Percentiles rank a stretch among this genome's conserved stretches.
These are phyloP conservation scores for Gobiocypris rarus DNA, from an alignment of 2,113 vertebrate species.

Conservation along the genomic window DNA sequence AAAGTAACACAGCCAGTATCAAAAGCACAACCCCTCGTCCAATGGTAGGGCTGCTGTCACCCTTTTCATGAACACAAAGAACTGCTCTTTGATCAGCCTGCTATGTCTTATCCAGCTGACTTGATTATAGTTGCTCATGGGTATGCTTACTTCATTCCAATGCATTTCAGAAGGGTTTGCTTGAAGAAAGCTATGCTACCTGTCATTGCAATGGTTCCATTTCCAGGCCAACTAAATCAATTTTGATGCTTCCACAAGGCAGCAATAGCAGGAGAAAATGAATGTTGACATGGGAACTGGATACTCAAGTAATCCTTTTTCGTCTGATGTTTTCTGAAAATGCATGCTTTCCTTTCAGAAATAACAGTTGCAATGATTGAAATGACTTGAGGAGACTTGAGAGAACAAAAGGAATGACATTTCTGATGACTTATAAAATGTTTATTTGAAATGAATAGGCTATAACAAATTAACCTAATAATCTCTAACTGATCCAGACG, in stretches of 20 bases:
- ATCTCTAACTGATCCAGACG: neutral
- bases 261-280: slow-evolving; percentile 15
- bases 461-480: neutral
- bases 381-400: neutral
- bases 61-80: slow-evolving; percentile 2
- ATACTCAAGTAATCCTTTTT: slow-evolving; percentile 1
- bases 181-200: neutral
- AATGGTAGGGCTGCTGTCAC: neutral
- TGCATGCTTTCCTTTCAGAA: slow-evolving; percentile 3
- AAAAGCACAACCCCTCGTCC: neutral
- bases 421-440: neutral
- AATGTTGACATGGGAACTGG: slow-evolving; percentile 19
- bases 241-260: neutral
- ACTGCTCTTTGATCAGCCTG: slow-evolving; percentile 9
- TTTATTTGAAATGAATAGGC: neutral
- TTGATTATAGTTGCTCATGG: slow-evolving; percentile 8
- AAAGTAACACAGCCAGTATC: neutral
- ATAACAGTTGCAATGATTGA: slow-evolving; percentile 24
- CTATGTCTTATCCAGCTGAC: neutral
- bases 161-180: slow-evolving; percentile 33
- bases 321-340: slow-evolving; percentile 13
- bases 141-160: neutral
- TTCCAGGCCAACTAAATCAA: slow-evolving; percentile 26
- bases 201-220: slow-evolving; percentile 22
- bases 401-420: neutral